These are phyloP conservation scores for Paraescarpia echinospica DNA, from an alignment of 1,140 invertebrate species.

Conservation along the genomic window DNA sequence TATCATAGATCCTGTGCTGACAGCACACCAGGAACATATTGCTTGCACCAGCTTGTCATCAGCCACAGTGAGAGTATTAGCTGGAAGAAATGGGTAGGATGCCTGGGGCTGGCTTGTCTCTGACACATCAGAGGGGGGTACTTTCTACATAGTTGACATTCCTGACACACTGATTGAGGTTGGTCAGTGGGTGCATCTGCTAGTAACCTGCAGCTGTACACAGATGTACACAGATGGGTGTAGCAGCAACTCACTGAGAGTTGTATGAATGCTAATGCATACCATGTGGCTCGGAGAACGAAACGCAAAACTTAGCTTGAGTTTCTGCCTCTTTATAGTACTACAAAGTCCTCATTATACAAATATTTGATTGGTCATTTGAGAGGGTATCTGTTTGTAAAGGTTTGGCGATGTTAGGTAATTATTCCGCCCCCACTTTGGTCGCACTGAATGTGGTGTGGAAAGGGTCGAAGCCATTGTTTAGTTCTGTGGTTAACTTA, in stretches of 20 bases:
- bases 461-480: no score
- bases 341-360: background rate
- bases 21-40: background rate
- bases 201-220: background rate
- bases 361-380: no score
- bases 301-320: background rate
- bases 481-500: background rate
- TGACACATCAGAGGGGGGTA: background rate
- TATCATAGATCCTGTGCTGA: background rate
- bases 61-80: background rate
- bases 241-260: background rate
- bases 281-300: background rate
- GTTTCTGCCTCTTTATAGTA: background rate
- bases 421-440: background rate
- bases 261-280: background rate
- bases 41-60: background rate
- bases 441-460: background rate
- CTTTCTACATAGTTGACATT: background rate
- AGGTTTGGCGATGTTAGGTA: no score
- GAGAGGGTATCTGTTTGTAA: no score
- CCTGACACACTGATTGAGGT: background rate
- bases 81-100: background rate
- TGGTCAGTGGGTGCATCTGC: background rate
- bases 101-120: background rate
- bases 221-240: no score